Percentiles rank a stretch among this genome's conserved stretches.
phyloP scores from a whole-genome alignment of 2,113 vertebrate species.

The Rutilus rutilus region DNA sequence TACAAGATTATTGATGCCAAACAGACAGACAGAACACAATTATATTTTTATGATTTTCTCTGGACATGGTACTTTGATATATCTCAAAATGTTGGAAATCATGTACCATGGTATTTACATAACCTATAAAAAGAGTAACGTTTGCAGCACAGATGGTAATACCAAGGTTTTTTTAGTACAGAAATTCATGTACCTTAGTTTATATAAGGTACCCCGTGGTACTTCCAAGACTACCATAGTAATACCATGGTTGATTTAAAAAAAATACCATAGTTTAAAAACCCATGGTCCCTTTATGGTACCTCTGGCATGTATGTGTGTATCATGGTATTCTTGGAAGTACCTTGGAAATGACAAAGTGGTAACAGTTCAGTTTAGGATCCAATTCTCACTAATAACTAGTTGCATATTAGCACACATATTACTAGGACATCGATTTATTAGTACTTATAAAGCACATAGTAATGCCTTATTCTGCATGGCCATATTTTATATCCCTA shows the following conservation, averaged over 20 bases:
- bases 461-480: no score
- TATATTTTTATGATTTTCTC: not conserved
- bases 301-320: not conserved
- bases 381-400: no score
- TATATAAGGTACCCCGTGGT: not conserved
- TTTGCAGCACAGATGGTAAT: not conserved
- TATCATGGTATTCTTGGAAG: not conserved
- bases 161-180: not conserved
- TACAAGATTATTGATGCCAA: conserved; percentile 9
- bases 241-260: not conserved
- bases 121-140: not conserved
- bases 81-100: not conserved
- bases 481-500: no score
- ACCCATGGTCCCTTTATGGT: not conserved
- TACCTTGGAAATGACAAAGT: not conserved
- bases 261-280: not conserved
- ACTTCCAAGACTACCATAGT: not conserved
- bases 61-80: not conserved
- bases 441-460: no score
- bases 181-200: not conserved
- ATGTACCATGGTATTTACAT: not conserved
- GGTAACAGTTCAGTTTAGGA: no score
- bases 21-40: not conserved
- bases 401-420: no score
- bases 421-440: no score